Conservation (phyloP, 2,797 vertebrate species). For the Gallirallus australis region DNA sequence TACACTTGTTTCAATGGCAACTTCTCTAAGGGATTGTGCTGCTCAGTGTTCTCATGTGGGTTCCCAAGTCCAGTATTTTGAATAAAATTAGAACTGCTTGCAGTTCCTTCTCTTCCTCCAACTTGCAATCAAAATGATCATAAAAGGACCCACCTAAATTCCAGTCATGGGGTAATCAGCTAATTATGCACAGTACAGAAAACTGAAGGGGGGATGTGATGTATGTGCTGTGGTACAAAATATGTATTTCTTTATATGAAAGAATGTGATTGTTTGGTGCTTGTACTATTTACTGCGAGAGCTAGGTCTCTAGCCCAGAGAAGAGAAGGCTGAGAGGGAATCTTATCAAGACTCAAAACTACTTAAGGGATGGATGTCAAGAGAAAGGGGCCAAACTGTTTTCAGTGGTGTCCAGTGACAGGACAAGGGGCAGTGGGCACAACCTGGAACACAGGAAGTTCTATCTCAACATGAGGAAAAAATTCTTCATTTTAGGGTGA, state of each 20-base stretch:
- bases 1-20: accelerated
- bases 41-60: background rate
- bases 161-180: conserved; percentile 33
- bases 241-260: background rate
- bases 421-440: no score
- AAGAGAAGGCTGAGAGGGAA: no score
- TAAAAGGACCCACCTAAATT: conserved; percentile 37
- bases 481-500: no score
- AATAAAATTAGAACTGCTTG: conserved; percentile 31
- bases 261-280: background rate
- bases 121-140: background rate
- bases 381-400: no score
- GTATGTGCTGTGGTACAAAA: background rate
- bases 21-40: background rate
- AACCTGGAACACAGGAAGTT: no score
- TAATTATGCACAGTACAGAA: conserved; percentile 13
- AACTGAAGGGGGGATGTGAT: background rate
- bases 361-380: no score
- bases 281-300: background rate
- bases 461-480: no score
- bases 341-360: no score
- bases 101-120: conserved; percentile 49
- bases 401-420: no score
- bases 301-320: no score
- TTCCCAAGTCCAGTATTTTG: conserved; percentile 1